phyloP scores from a whole-genome alignment of 2,888 invertebrate genomes.

The Podotricha telesiphe region DNA sequence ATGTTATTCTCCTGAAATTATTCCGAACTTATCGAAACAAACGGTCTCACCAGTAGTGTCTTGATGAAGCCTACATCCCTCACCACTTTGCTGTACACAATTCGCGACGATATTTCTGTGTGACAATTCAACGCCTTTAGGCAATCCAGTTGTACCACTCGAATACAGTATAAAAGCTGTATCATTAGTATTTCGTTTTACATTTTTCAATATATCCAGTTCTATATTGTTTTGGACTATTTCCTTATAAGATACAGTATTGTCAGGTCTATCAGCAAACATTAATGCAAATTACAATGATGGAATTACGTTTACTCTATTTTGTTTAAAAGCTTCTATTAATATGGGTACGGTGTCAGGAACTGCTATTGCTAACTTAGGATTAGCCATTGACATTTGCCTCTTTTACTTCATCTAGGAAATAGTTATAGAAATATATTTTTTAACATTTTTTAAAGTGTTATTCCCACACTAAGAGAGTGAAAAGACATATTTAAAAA shows the following conservation, averaged over 20 bases:
- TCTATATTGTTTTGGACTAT: conserved; percentile 77
- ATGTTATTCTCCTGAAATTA: too few relatives aligned
- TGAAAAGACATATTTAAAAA: too few relatives aligned
- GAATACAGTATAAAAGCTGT: conserved; percentile 89
- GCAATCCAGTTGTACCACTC: conserved; percentile 92
- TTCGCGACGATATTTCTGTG: conserved; percentile 83
- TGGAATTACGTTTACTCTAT: conserved; percentile 74
- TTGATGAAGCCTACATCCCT: conserved; percentile 53
- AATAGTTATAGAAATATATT: too few relatives aligned
- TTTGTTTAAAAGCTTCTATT: conserved; percentile 70
- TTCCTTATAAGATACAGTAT: conserved; percentile 85
- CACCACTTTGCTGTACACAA: conserved; percentile 61
- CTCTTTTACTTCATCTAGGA: conserved; percentile 85
- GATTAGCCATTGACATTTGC: conserved; percentile 81
- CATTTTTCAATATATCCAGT: conserved; percentile 70
- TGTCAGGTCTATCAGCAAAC: conserved; percentile 62
- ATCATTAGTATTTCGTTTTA: conserved; percentile 76
- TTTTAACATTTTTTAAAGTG: too few relatives aligned
- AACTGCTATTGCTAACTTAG: conserved; percentile 83
- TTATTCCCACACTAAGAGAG: too few relatives aligned
- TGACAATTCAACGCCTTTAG: conserved; percentile 88
- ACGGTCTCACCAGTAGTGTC: conserved; percentile 56
- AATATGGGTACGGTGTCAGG: conserved; percentile 72
- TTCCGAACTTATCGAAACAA: too few relatives aligned
- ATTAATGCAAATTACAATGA: conserved; percentile 75